Base-by-base conservation (phyloP, 2,888 invertebrate genomes). In the Ethmia dodecea region DNA sequence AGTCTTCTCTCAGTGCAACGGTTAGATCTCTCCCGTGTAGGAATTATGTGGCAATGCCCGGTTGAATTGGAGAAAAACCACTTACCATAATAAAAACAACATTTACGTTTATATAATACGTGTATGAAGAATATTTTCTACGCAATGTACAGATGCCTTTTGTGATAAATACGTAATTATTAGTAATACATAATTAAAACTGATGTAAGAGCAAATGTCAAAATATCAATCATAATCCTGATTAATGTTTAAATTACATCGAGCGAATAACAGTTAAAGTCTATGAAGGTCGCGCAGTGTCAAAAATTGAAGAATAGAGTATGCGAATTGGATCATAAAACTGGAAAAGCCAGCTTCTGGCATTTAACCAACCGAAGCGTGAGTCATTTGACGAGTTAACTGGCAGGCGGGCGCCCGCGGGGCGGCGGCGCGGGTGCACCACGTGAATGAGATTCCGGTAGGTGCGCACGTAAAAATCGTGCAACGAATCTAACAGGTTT, bases 401-500 rank as follows among this genome's bases (percentile, higher is more conserved):
- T 74, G 78, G 78, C 71, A 70, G 68, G 62, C 68, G 66, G 57
- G 62, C 64, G 59, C 59, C 56, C 59, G 55, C 47, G 45, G 65
- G 58, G 58, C 62, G 62, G 60, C 58, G 56, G 60, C 55, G 33
- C 38, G 33, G 36, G 39, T 42, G 72, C 70, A 77, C 69, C 78
- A 75, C 76, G 78, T 84, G 75, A 84, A 84, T 84, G 86, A 81
- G 80, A 84, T 83, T 78, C 83, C 84, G 83, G 81, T 84, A 81
- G 83, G 81, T 81, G 80, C 80, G 76, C 81, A 84, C 84, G 83
- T 86, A 86, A 86, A 86, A 86, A 86, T 86, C 86, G 83, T 83
- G 83, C 84, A 83, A 84, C 83, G 77, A 84, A 86, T 86, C 86
- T 84, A 84, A 86, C 86, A 84, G 86, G 86, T 86, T 86, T 84